A percentile compares a stretch with the other conserved stretches of the same genome.
Evolutionary conservation across 1,140 invertebrate species (phyloP).

Genomic region (Tachypleus tridentatus): DNA sequence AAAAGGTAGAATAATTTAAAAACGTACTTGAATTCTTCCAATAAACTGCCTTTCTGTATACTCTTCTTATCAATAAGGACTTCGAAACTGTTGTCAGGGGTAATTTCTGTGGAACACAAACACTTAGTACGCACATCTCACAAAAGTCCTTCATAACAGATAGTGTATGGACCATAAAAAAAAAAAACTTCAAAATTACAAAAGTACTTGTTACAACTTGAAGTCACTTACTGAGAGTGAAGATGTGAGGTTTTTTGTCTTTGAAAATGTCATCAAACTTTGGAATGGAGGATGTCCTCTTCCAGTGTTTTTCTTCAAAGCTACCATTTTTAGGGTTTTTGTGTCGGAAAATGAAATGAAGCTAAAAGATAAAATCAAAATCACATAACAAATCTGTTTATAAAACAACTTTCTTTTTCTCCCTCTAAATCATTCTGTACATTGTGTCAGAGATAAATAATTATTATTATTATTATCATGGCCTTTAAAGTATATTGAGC

Average conservation of each 20-base stretch:
- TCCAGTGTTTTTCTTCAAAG: constrained; percentile 69
- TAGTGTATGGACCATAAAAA: constrained; percentile 2
- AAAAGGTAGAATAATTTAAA: not conserved
- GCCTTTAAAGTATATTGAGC: too few species aligned
- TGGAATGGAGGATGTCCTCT: constrained; percentile 33
- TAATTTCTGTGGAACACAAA: constrained; percentile 44
- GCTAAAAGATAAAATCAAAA: constrained; percentile 32
- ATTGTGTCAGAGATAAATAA: too few species aligned
- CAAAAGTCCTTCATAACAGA: not conserved
- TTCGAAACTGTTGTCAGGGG: constrained; percentile 68
- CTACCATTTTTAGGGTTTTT: constrained; percentile 85
- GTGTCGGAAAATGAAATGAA: constrained; percentile 96
- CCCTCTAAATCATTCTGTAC: too few species aligned
- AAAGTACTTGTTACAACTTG: not conserved
- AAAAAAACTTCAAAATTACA: not conserved
- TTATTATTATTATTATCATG: too few species aligned
- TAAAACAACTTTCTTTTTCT: too few species aligned
- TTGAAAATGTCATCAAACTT: constrained; percentile 79
- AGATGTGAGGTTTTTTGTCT: constrained; percentile 91
- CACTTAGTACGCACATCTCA: not conserved
- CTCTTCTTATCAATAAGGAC: constrained; percentile 52
- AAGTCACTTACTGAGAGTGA: constrained; percentile 50
- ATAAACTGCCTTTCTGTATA: constrained; percentile 69
- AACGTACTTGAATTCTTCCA: constrained; percentile 63
- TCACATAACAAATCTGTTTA: too few species aligned